Evolutionary conservation across 2,888 invertebrate genomes (phyloP), one percentile per base, ranked within the genome.

Genomic region (Ceraclea dissimilis): DNA sequence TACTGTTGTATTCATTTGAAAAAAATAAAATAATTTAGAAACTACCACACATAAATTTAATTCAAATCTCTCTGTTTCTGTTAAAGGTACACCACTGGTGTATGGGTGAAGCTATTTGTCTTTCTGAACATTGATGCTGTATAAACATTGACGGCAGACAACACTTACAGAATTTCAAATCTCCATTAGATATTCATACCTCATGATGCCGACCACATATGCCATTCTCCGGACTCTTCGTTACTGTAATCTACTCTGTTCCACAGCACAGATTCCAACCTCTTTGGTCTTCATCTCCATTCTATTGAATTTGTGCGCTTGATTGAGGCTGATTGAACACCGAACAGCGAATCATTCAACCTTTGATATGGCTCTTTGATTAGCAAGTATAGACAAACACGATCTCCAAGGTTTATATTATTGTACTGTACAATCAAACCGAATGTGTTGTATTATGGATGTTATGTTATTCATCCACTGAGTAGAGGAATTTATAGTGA

Each of bases 141-240:
- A 70, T 75, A 76, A 76, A 77, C 74, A 76, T 72, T 67, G 71
- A 39, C 39, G 39, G 68, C 70, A 71, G 72, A 70, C 72, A 72
- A 56, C 59, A 72, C 75, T 73, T 70, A 58, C 70, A 71, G 76
- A 77, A 77, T 77, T 71, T 70, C 70, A 74, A 77, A 76, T 76
- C 72, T 71, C 70, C 68, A 73, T 77, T 75, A 74, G 68, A 75
- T 72, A 77, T 77, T 77, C 76, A 76, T 77, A 76, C 46, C 50
- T 57, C 52, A 56, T 44, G 61, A 56, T 54, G 51, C 54, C 26
- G 54, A 21, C 49, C 57, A 39, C 33, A 43, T 43, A 44, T 44
- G 18, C 11, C 18, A 39, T 43, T 34, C 49, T 17, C 44, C 13
- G n/a, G 39, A 39, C 39, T 26, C 26, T 39, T 39, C 39, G 39